Evolutionary conservation across 2,888 invertebrate genomes (phyloP), one percentile per base, ranked within the genome.

Genomic region (Leucophenga montana): DNA sequence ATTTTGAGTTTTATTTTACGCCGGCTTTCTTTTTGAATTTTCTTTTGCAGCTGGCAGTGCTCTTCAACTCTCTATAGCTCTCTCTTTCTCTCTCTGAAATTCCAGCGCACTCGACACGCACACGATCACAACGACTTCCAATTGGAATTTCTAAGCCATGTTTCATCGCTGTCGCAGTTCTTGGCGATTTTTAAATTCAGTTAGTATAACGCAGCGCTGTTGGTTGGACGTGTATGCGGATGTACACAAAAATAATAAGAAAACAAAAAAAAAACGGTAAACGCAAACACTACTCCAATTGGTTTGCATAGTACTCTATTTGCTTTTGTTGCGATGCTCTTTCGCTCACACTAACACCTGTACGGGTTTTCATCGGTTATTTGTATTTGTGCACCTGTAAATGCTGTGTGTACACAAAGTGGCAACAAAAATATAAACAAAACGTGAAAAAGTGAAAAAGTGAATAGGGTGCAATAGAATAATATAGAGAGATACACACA

Each of bases 181-280:
- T 74, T 73, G 70, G 18, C 56, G 46, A 74, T 66, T 77, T 70
- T 75, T 73, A 71, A 73, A 68, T 78, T 84, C 72, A 86, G 86
- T 86, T 78, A 77, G 76, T 77, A 78, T 64, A 78, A 67, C 68
- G 76, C 77, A 75, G 77, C 77, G 80, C 75, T 74, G 75, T 73
- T 74, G 73, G 66, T 73, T 74, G 67, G 86, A 85, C 82, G 85
- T 85, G 75, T 77, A 57, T 14, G 65, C 84, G 85, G 77, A 72
- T 50, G 16, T 5, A 1, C 33, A 18, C n/a, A 9, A 11, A n/a
- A n/a, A n/a, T n/a, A n/a, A n/a, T n/a, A n/a, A n/a, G n/a, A n/a
- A n/a, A n/a, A n/a, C n/a, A n/a, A n/a, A n/a, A n/a, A n/a, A n/a
- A 9, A 9, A 4, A 27, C 27, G 27, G 27, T 2, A 16, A 4